phyloP scores from a whole-genome alignment of 2,888 invertebrate genomes.

The Temnothorax unifasciatus region DNA sequence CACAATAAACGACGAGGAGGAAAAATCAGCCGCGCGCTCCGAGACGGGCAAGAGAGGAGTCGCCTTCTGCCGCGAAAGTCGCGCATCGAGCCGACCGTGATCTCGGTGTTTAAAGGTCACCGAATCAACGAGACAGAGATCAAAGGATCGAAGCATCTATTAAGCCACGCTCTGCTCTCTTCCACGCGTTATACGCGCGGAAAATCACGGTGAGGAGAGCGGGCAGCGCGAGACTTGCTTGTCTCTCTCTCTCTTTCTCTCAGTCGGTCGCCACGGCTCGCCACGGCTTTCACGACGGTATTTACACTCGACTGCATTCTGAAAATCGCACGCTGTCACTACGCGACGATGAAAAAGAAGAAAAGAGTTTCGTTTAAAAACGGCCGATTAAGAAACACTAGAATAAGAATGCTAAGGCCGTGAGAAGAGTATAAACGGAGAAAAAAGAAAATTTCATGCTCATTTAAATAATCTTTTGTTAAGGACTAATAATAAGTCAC shows the following conservation, averaged over 20 bases:
- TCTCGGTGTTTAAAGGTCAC: constrained; percentile 33
- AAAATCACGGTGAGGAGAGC: constrained; percentile 60
- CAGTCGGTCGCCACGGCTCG: constrained; percentile 43
- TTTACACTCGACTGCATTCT: constrained; percentile 71
- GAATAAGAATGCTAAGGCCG: constrained; percentile 44
- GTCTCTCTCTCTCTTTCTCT: background rate
- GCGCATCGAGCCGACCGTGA: background rate
- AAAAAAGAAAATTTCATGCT: background rate
- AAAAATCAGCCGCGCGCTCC: background rate
- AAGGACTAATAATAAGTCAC: constrained; percentile 13
- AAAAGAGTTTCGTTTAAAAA: constrained; percentile 50
- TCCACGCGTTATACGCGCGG: constrained; percentile 62
- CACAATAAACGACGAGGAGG: background rate
- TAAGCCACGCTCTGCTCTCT: constrained; percentile 52
- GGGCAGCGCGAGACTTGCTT: constrained; percentile 39
- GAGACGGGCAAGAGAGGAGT: background rate
- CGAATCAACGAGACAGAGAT: constrained; percentile 65
- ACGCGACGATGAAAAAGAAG: constrained; percentile 49
- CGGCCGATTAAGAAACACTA: constrained; percentile 42
- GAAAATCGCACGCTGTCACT: constrained; percentile 65
- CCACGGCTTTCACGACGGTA: constrained; percentile 70
- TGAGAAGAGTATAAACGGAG: constrained; percentile 14
- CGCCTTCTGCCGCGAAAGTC: constrained; percentile 3
- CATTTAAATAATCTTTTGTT: background rate
- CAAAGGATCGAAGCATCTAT: constrained; percentile 58